Conservation (phyloP, 2,113 vertebrate species). For the Xiphorhynchus elegans region DNA sequence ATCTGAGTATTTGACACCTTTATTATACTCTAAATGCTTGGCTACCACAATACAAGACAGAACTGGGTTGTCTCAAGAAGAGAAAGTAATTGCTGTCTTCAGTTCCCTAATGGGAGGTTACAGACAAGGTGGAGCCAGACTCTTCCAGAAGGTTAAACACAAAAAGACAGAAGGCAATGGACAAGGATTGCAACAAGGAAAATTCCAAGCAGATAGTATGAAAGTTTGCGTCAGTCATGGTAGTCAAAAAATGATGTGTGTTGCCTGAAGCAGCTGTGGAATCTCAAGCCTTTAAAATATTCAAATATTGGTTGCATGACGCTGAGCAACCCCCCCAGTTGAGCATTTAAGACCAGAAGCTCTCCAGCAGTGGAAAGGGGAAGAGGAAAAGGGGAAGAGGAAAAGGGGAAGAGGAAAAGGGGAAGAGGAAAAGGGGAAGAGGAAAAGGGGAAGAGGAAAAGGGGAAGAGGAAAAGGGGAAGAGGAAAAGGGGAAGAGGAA, state of each 20-base stretch:
- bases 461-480: too few species aligned
- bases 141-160: background rate
- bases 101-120: background rate
- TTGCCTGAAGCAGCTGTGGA: background rate
- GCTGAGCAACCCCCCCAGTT: background rate
- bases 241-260: background rate
- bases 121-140: background rate
- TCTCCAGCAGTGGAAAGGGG: background rate
- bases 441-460: too few species aligned
- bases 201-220: background rate
- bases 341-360: background rate
- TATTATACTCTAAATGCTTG: background rate
- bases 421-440: too few species aligned
- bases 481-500: too few species aligned
- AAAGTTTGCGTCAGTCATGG: background rate
- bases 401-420: too few species aligned
- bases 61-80: background rate
- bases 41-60: background rate
- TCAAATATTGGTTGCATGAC: background rate
- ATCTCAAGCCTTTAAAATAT: background rate
- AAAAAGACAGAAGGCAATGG: background rate
- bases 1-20: background rate
- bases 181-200: background rate
- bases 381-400: background rate
- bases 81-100: constrained; percentile 10